Percentiles rank a stretch among this genome's conserved stretches.
phyloP scores from a whole-genome alignment of 2,797 vertebrate species.

The Sphenodon punctatus region DNA sequence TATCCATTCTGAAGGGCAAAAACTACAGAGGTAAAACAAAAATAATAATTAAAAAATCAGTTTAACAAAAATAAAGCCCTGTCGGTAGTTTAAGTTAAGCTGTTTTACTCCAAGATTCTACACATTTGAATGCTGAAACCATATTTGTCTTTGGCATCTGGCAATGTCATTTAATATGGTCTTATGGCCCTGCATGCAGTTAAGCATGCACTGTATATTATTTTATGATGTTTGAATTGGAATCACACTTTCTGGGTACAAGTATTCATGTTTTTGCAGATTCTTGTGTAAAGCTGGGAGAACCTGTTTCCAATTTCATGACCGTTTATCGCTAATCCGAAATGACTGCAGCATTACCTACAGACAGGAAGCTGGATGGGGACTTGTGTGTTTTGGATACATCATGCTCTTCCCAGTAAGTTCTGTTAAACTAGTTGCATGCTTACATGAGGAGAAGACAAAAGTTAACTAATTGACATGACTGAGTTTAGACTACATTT shows the following conservation, averaged over 20 bases:
- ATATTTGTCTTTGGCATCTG: constrained; percentile 76
- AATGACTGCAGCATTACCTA: constrained; percentile 78
- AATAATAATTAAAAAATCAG: constrained; percentile 31
- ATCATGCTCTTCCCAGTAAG: constrained; percentile 70
- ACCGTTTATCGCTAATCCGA: constrained; percentile 79
- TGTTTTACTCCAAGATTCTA: constrained; percentile 48
- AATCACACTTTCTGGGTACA: constrained; percentile 77
- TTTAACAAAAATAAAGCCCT: constrained; percentile 42
- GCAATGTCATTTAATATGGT: constrained; percentile 77
- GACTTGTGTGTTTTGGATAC: constrained; percentile 75
- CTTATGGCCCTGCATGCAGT: constrained; percentile 65
- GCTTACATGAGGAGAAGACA: constrained; percentile 61
- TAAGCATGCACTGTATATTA: constrained; percentile 79
- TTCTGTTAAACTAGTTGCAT: constrained; percentile 71
- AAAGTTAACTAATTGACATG: constrained; percentile 63
- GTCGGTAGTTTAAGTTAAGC: constrained; percentile 55
- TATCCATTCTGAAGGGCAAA: background rate
- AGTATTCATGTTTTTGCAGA: constrained; percentile 76
- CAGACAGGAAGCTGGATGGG: constrained; percentile 76
- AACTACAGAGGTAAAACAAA: constrained; percentile 24
- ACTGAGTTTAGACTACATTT: constrained; percentile 69
- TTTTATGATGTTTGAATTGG: constrained; percentile 84
- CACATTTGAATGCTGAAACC: constrained; percentile 62
- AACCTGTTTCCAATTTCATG: constrained; percentile 80
- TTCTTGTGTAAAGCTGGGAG: constrained; percentile 73